Evolutionary conservation across 1,140 invertebrate genomes (phyloP), one percentile per base, ranked within the genome.

Genomic region (Whitmania pigra): DNA sequence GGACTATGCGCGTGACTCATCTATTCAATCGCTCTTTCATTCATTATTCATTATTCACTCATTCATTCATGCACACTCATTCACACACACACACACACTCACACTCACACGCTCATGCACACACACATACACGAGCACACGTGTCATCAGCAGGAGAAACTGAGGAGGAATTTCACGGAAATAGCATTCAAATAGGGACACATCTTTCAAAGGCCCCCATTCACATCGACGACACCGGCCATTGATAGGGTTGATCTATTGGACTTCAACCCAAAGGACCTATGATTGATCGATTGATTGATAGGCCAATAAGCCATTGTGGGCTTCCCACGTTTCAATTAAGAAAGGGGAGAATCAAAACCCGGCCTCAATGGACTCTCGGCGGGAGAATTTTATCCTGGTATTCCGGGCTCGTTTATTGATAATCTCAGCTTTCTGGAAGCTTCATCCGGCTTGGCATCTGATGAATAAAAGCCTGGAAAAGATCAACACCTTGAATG

Each of bases 301-400:
- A 63, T 63, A 63, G 57, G 57, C 57, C 57, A 63, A 63, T 63
- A 63, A 63, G 29, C 57, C 29, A 63, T 63, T 63, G 57, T 63
- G 29, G 22, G 57, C 29, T 31, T 15, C 22, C 29, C 7, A 63
- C 57, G 57, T 63, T 63, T 63, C 57, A 63, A 63, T 63, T 63
- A 63, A 63, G 29, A 17, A 49, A 17, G 43, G 5, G 15, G 43
- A 49, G 43, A 49, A 49, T 49, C 43, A 49, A 49, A 17, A 49
- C 43, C 43, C 11, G 43, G 43, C 43, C 9, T 49, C 43, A 49
- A 49, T 49, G 43, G 43, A 17, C 43, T 49, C 43, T 5, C 43
- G 13, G 43, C 43, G 2, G 43, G 43, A 49, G 43, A 49, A 49
- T 49, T 49, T 49, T 49, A 49, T 49, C 43, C 43, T 49, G 43